Conservation (phyloP, 2,888 invertebrate species). For the Dasypolia templi region DNA sequence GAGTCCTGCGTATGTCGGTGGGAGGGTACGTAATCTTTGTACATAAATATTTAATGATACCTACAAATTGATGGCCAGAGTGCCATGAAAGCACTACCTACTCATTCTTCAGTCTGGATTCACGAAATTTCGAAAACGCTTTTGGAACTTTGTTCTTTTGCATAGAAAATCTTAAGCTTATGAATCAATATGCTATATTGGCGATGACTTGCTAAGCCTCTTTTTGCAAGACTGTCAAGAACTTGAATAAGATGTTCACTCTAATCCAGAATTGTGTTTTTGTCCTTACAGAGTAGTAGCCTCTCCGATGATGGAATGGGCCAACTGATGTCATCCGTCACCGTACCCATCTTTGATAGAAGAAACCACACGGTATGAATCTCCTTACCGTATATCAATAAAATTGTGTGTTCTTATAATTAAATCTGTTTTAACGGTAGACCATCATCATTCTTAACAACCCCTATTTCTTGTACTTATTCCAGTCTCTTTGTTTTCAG, state of each 20-base stretch:
- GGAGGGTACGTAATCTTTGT: slow-evolving; percentile 91
- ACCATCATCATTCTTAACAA: neutral
- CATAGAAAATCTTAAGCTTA: neutral
- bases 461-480: slow-evolving; percentile 2
- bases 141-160: neutral
- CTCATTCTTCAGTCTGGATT: neutral
- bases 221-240: neutral
- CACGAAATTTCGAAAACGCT: neutral
- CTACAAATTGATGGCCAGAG: neutral
- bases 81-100: neutral
- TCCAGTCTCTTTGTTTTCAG: slow-evolving; percentile 78
- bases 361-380: slow-evolving; percentile 95
- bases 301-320: slow-evolving; percentile 93
- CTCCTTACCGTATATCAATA: neutral
- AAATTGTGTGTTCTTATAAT: neutral
- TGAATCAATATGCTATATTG: neutral
- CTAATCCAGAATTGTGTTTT: neutral
- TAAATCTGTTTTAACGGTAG: neutral
- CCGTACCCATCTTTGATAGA: slow-evolving; percentile 98
- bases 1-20: slow-evolving; percentile 97
- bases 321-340: slow-evolving; percentile 97
- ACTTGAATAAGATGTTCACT: neutral
- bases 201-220: neutral
- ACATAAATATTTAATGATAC: neutral
- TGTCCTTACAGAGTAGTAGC: slow-evolving; percentile 91